Base-by-base conservation (phyloP, 2,797 vertebrate species). In the Syncerus caffer region DNA sequence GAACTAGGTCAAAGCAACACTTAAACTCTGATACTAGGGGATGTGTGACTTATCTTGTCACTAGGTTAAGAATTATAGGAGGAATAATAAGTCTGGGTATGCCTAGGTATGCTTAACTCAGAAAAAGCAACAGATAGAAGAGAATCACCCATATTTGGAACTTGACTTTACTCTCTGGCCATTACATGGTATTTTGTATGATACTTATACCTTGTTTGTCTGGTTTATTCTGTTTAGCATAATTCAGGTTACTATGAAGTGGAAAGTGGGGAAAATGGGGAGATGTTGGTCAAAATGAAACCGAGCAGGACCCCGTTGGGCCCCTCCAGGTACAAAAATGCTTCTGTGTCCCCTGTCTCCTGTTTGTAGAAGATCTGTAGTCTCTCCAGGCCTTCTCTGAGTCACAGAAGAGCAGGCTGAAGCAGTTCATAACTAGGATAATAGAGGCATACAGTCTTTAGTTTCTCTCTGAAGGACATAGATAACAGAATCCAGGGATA, bases 231-330 rank as follows among this genome's bases (percentile, higher is more conserved):
- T 6, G 21, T 47, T 23, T 78, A 93, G 19, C 16, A 85, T 47
- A 64, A 76, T 89, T 14, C 13, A 93, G 57, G 25, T 55, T 85
- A 14, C 55, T 57, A 47, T 6, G 14, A 27, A 13, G 21, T 42
- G 7, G 38, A 19, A 34, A 3, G 25, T 25, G 14, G 50, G 38
- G 51, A 4, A 58, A 23, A 19, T 29, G 13, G 3, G 27, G 13
- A 64, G 23, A 47, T 89, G 31, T 50, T 95, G 42, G 27, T 42
- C 42, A 58, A 95, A 95, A 19, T 55, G n/a, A 82, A 82, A 82
- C 31, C 0, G 0, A 53, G 21, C 79, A 34, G 50, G 79, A 34
- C 50, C 2, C 50, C 13, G 13, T 3, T 34, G 51, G 21, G n/a
- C n/a, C 51, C n/a, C 27, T 34, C 7, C 21, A 38, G 80, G 7